Base-by-base conservation (phyloP, 2,113 vertebrate species). In the Ochotona curzoniae region DNA sequence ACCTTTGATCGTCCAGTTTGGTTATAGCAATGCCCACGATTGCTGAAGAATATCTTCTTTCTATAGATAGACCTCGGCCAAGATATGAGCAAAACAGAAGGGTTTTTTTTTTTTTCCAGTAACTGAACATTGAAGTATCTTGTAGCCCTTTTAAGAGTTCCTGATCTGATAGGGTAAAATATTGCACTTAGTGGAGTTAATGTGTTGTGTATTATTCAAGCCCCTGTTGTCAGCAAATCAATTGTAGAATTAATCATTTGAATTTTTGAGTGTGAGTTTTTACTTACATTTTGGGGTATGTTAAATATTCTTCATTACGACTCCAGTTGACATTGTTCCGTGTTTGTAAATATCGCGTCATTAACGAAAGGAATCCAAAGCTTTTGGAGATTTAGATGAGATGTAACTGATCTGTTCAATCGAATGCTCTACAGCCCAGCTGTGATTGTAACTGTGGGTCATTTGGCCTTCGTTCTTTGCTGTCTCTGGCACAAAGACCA, bases 311-410 rank as follows among this genome's bases (percentile, higher is more conserved):
- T 90, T 57, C 89, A 96, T 89, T 96, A 63, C 93, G 89, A 94
- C 88, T 89, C 90, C 35, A 3, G 70, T 35, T 95, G 91, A 84
- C 87, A 93, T 76, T 85, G 93, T 51, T 76, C 71, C 74, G 96
- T 93, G 96, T 96, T 90, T 63, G 71, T 83, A 92, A 96, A 96
- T 89, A 87, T 75, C 84, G 93, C 75, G 78, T 74, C 83, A 87
- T 91, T 61, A 74, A 73, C 47, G 96, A 96, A 95, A 97, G 84
- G 95, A 95, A 93, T 83, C 91, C 64, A 95, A 93, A 85, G 69
- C 91, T 79, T 6, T 87, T 25, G 61, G 51, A 75, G n/a, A 32
- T n/a, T 76, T 44, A 14, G 28, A 12, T 28, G 21, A 47, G 18
- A 30, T 20, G 6, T n/a, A 3, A 8, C 54, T 44, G 5, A 30